phyloP scores from a whole-genome alignment of 2,113 vertebrate species.

The Edolisoma coerulescens region DNA sequence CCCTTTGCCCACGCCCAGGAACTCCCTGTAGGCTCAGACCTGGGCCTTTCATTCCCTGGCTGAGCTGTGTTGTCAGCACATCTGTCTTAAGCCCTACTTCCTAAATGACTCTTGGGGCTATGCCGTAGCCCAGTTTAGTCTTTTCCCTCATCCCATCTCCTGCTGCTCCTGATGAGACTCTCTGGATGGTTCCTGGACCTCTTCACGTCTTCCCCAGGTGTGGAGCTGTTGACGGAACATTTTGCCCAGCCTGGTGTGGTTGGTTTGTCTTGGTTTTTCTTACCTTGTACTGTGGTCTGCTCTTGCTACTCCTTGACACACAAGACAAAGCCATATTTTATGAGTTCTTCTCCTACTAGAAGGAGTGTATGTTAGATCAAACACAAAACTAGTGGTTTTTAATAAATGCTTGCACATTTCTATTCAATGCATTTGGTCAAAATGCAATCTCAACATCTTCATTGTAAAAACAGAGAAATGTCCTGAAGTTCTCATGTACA shows the following conservation, averaged over 20 bases:
- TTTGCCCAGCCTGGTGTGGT: neutral
- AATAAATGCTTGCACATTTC: neutral
- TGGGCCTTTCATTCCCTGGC: neutral
- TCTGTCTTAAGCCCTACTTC: neutral
- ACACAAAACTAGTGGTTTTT: neutral
- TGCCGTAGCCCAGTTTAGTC: neutral
- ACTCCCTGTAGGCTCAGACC: neutral
- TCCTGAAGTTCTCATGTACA: neutral
- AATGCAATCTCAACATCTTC: neutral
- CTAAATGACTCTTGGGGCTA: neutral
- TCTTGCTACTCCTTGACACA: neutral
- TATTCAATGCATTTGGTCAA: neutral
- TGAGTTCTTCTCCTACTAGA: neutral
- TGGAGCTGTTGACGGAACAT: neutral
- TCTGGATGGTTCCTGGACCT: neutral
- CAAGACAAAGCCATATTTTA: neutral
- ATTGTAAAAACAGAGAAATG: neutral
- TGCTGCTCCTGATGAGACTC: neutral
- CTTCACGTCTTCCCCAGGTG: fast-evolving
- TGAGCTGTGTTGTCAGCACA: neutral
- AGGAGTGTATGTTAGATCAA: neutral
- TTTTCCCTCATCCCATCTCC: neutral
- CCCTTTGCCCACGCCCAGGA: neutral
- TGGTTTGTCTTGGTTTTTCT: neutral
- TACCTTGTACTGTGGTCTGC: neutral